Evolutionary conservation across 2,888 invertebrate species (phyloP), one percentile per base, ranked within the genome.

Genomic region (Amorpha juglandis): DNA sequence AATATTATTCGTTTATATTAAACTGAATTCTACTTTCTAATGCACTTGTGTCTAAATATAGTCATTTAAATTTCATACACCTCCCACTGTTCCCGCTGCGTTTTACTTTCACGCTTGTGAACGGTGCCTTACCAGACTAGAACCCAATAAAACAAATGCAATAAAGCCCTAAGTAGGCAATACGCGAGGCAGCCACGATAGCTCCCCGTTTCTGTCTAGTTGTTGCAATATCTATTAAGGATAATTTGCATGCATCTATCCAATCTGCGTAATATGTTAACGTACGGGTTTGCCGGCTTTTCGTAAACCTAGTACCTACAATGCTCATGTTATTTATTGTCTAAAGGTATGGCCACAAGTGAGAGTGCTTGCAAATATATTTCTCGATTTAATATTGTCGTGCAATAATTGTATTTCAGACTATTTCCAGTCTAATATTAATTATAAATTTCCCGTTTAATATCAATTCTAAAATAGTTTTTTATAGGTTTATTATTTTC

Each of bases 201-300:
- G 58, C 58, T 58, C 58, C 65, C 67, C 51, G 62, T 51, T 38
- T 50, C 33, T 70, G 68, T 68, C 42, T 65, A 67, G 69, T 67
- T 69, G 69, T 71, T 72, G 73, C 74, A 74, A 78, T 76, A 72
- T 74, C 77, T 75, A 78, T 76, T 75, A 76, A 70, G 65, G 72
- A 78, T 75, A 71, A 78, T 78, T 80, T 79, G 73, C 77, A 79
- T 79, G 73, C 74, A 73, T 70, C 72, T 73, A 67, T 71, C 67
- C 52, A 35, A 12, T 1, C 55, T 52, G 42, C 35, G 52, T 38
- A 63, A 63, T 64, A 64, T 53, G 21, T 27, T 47, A 63, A 16
- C 62, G 38, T 42, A 16, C 42, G 19, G 42, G 38, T 58, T 42
- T 58, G 6, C 58, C 42, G 42, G 58, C 42, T 58, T 58, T 55